Base-by-base conservation (phyloP, 2,888 invertebrate species). In the Galerucella pusilla region DNA sequence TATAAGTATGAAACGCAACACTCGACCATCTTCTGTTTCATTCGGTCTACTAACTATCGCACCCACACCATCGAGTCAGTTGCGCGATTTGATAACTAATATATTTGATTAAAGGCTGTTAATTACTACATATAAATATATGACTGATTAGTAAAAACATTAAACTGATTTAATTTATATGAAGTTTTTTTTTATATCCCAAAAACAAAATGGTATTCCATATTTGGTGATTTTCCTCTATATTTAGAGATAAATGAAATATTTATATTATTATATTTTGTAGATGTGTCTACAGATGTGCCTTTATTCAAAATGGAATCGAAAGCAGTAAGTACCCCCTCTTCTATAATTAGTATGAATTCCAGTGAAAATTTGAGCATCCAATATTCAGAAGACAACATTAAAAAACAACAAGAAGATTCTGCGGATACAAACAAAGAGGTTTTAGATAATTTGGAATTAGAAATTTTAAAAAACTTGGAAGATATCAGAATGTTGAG, bases 301-400 rank as follows among this genome's bases (percentile, higher is more conserved):
- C 73, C 67, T 35, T 54, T 64, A 42, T 61, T 67, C 42, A 84
- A 82, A 82, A 84, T 83, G 78, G 80, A 83, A 78, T 80, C 82
- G 28, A 84, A 85, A 84, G 87, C 86, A 87, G 87, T 87, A 86
- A 87, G 87, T 87, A 80, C 73, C 75, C 72, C 82, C 79, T 78
- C 82, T 79, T 77, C 75, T 79, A 79, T 75, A 76, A 80, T 78
- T 80, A 80, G 73, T 71, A 42, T 16, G 6, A 65, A 65, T 20
- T 65, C 64, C 46, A 72, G 71, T 66, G 63, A 72, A 65, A 70
- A 73, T 45, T 68, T 65, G 45, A 35, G 68, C 61, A 49, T 64
- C n/a, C 68, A 66, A 52, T 59, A 61, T 57, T 20, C 46, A 68
- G 64, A 64, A 71, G 49, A n/a, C 35, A 54, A 42, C 35, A 42